These are phyloP conservation scores for Napeogenes sylphis DNA, from an alignment of 2,888 invertebrate genomes.

Conservation along the genomic window DNA sequence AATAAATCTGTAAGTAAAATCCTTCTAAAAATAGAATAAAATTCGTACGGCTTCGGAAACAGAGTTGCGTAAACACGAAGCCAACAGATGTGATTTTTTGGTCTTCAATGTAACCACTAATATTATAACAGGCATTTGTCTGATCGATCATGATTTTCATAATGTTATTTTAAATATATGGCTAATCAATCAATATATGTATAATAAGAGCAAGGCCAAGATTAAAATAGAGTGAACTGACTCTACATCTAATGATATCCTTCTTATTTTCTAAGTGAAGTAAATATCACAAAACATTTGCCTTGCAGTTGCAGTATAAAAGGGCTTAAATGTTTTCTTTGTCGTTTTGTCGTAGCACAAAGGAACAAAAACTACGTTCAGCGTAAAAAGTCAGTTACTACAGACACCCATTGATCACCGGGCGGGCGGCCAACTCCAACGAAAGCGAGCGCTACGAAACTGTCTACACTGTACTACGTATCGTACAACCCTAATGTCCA, in stretches of 20 bases:
- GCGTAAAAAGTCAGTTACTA: conserved; percentile 63
- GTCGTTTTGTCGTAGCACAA: conserved; percentile 25
- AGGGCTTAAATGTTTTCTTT: conserved; percentile 27
- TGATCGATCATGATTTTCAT: neutral
- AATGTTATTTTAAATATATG: no score
- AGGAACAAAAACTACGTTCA: conserved; percentile 49
- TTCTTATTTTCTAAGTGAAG: neutral
- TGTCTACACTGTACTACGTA: conserved; percentile 30
- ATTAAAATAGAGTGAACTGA: no score
- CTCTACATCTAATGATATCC: no score
- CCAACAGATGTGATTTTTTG: conserved; percentile 25
- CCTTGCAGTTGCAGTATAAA: conserved; percentile 19
- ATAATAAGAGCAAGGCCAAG: no score
- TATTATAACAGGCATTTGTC: neutral
- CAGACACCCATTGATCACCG: conserved; percentile 68
- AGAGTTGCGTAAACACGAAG: conserved; percentile 3
- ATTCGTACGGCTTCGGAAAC: no score
- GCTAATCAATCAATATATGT: no score
- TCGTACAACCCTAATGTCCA: conserved; percentile 26
- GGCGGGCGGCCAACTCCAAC: conserved; percentile 50
- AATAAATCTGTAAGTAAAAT: no score
- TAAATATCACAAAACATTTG: conserved; percentile 5
- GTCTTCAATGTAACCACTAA: neutral
- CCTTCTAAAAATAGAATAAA: no score
- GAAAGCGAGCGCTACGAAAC: conserved; percentile 64